Conservation (phyloP, 1,140 invertebrate species). For the Dendrolimus punctatus region DNA sequence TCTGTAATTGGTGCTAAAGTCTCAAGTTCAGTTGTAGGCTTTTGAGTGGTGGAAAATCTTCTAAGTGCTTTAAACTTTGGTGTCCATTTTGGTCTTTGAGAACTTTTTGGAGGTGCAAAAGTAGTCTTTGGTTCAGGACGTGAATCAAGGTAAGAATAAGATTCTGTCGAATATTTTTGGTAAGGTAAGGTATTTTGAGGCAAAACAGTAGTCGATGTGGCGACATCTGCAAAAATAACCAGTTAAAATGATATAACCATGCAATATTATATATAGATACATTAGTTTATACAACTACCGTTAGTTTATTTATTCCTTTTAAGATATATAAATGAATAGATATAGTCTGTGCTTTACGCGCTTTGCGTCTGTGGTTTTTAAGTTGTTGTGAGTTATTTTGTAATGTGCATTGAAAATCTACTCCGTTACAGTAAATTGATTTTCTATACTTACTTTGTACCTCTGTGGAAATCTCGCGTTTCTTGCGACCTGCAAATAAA, state of each 20-base stretch:
- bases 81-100: constrained; percentile 57
- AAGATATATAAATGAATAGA: constrained; percentile 1
- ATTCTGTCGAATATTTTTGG: constrained; percentile 35
- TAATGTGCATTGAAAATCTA: constrained; percentile 2
- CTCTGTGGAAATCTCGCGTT: constrained; percentile 17
- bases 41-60: constrained; percentile 18
- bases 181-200: constrained; percentile 30
- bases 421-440: constrained; percentile 3
- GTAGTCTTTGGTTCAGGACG: constrained; percentile 48
- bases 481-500: constrained; percentile 31
- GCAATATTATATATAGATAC: constrained; percentile 26
- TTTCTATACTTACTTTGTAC: constrained; percentile 29
- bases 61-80: constrained; percentile 47
- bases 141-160: constrained; percentile 52
- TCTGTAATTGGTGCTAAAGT: constrained; percentile 44
- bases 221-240: constrained; percentile 63
- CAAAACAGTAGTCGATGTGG: constrained; percentile 60
- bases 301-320: constrained; percentile 22
- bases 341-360: constrained; percentile 10
- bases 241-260: constrained; percentile 24
- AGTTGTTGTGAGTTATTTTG: constrained; percentile 3
- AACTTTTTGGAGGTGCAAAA: constrained; percentile 51
- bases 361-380: constrained; percentile 2
- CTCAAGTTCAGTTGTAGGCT: no score
- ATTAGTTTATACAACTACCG: constrained; percentile 4